These are phyloP conservation scores for Dysmachus trigonus DNA, from an alignment of 2,888 invertebrate species.

Conservation along the genomic window DNA sequence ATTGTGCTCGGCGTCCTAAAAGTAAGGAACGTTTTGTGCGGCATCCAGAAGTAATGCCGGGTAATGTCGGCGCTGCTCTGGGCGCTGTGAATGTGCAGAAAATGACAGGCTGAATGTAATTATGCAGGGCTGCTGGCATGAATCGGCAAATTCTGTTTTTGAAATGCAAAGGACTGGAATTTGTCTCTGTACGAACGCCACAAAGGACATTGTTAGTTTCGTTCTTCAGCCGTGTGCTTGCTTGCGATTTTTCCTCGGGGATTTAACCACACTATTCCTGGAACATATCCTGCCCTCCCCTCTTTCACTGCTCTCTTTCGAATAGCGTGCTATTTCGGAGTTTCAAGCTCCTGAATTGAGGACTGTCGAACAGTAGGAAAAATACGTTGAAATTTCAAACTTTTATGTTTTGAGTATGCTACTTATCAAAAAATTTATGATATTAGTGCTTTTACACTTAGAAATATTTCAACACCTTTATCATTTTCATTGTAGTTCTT, in stretches of 20 bases:
- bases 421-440: too few species aligned
- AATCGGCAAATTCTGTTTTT: not conserved
- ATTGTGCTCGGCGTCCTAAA: not conserved
- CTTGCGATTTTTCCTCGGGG: not conserved
- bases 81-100: constrained; percentile 14
- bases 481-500: too few species aligned
- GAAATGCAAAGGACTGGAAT: not conserved
- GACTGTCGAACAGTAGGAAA: not conserved
- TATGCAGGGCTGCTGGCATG: not conserved
- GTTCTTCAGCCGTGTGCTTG: not conserved
- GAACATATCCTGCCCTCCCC: not conserved
- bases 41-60: constrained; percentile 6
- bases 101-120: constrained; percentile 18
- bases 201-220: not conserved
- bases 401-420: too few species aligned
- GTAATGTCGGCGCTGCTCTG: not conserved
- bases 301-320: not conserved
- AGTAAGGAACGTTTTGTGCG: constrained; percentile 25
- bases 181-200: not conserved
- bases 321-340: not conserved
- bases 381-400: too few species aligned
- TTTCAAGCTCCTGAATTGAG: not conserved
- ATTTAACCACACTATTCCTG: not conserved
- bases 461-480: too few species aligned
- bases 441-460: too few species aligned